Evolutionary conservation across 1,140 invertebrate species (phyloP).

Genomic region (Teleogryllus occipitalis): DNA sequence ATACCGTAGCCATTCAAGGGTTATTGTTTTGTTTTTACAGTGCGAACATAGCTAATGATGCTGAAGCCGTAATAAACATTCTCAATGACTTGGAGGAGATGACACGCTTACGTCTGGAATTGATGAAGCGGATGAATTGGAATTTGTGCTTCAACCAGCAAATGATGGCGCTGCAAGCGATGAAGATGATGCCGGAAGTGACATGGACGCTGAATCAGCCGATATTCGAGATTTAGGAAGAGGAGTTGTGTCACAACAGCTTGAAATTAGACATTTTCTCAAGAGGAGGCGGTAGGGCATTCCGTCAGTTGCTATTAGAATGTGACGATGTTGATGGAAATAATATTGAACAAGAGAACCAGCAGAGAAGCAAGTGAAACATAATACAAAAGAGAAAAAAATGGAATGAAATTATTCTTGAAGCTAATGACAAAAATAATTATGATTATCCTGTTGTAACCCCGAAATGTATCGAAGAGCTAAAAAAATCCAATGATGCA

Average conservation of each 20-base stretch:
- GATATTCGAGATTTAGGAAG: neutral
- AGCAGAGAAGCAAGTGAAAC: neutral
- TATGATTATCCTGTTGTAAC: neutral
- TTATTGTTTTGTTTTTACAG: neutral
- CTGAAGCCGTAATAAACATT: neutral
- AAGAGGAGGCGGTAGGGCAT: too few species aligned
- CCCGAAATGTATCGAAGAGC: neutral
- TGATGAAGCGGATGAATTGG: neutral
- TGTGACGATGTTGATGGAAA: neutral
- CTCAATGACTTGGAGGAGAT: neutral
- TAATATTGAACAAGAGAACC: neutral
- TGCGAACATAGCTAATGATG: neutral
- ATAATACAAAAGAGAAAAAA: neutral
- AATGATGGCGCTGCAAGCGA: neutral
- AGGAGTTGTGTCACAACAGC: neutral
- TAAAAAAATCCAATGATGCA: neutral
- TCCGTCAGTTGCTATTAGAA: too few species aligned
- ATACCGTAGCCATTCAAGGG: neutral
- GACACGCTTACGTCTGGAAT: neutral
- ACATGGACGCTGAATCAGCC: neutral
- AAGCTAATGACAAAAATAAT: neutral
- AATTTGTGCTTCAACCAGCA: neutral
- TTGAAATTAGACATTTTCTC: neutral
- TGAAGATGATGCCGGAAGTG: neutral
- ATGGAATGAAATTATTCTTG: neutral